Conservation (phyloP, 2,113 vertebrate genomes). For the Vulpes ferrilata region DNA sequence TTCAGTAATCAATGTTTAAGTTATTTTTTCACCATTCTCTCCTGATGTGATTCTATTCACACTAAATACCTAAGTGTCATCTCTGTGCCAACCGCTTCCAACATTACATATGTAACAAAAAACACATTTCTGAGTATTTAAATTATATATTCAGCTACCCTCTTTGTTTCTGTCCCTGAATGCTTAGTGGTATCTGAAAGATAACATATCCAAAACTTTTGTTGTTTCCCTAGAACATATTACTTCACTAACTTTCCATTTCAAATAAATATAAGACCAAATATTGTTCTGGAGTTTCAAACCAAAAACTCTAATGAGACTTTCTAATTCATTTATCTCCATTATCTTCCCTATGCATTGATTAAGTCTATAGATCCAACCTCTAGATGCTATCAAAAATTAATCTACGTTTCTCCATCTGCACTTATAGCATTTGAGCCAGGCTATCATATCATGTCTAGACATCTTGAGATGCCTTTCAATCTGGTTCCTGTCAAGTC, state of each 20-base stretch:
- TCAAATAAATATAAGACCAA: background rate
- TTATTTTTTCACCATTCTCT: background rate
- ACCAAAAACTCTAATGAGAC: background rate
- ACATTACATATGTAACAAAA: background rate
- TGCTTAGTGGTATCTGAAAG: background rate
- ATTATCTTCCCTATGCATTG: background rate
- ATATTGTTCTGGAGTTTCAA: background rate
- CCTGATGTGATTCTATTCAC: background rate
- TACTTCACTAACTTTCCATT: background rate
- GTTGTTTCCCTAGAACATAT: background rate
- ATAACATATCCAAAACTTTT: background rate
- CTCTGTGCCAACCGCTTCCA: background rate
- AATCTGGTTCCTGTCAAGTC: background rate
- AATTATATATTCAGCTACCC: background rate
- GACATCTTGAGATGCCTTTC: conserved; percentile 52
- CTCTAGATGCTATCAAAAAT: background rate
- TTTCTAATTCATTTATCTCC: conserved; percentile 18
- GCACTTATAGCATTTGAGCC: background rate
- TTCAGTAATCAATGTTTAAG: background rate
- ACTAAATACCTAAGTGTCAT: background rate
- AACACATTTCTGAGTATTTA: background rate
- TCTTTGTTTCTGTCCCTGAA: background rate
- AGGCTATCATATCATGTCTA: conserved; percentile 38
- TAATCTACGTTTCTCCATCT: background rate
- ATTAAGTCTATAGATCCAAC: background rate